Evolutionary conservation across 2,797 vertebrate species (phyloP).

Genomic region (Neopelma chrysocephalum): DNA sequence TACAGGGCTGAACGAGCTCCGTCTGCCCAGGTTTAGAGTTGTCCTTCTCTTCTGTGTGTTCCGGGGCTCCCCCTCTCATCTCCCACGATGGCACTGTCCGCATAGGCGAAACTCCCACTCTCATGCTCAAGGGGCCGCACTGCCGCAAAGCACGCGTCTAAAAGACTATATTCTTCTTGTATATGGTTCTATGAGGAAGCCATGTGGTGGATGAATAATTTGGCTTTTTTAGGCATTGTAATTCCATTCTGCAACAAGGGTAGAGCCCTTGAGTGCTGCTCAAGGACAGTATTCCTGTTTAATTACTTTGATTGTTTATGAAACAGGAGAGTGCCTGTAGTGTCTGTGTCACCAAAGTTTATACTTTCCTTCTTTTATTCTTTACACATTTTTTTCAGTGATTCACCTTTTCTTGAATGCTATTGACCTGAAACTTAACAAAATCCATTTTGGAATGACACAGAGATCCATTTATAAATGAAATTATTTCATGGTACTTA

Average conservation of each 20-base stretch:
- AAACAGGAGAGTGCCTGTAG: neutral
- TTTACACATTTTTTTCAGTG: neutral
- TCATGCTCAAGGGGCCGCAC: no score
- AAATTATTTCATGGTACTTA: conserved; percentile 17
- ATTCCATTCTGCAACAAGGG: neutral
- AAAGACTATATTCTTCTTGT: neutral
- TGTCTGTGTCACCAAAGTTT: neutral
- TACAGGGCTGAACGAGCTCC: no score
- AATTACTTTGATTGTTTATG: neutral
- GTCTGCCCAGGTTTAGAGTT: no score
- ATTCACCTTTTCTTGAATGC: neutral
- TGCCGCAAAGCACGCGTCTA: no score
- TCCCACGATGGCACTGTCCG: no score
- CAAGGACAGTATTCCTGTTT: neutral
- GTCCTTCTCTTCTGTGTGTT: no score
- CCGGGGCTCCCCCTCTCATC: no score
- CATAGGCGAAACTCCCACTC: no score
- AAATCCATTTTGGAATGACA: neutral
- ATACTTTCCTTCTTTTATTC: neutral
- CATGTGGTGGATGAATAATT: neutral
- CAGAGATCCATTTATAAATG: conserved; percentile 23
- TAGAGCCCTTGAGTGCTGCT: neutral
- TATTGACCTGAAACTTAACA: neutral
- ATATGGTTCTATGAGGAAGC: neutral
- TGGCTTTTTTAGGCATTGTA: neutral